Base-by-base conservation (phyloP, 2,797 vertebrate genomes). In the Anabacerthia variegaticeps region DNA sequence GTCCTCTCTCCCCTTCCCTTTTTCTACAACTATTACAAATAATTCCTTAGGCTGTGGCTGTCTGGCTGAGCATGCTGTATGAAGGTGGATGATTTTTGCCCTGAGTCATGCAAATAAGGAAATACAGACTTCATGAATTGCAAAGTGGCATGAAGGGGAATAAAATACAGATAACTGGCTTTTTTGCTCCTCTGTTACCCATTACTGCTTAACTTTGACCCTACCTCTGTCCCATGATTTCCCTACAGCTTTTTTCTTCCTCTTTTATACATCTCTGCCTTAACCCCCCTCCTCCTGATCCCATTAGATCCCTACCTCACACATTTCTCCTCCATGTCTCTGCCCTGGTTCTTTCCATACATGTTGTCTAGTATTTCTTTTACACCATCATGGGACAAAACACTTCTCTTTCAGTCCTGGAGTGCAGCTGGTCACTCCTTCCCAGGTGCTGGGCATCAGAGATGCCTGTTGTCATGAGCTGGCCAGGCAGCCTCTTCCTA, bases 401-500 rank as follows among this genome's bases (percentile, higher is more conserved):
- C 32, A 34, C 52, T 82, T 55, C 32, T 85, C 22, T 80, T 69
- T 72, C 37, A 76, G 51, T 61, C 17, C 48, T 65, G 22, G 39
- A 30, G 27, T 23, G 59, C 66, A 87, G 46, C 43, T 56, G 10
- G 2, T 56, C 18, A 5, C 41, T 54, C 41, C 46, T 67, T 65
- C n/a, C 36, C 34, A 8, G 46, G 14, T 63, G 22, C 73, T 75
- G 41, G 44, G 28, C 37, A 76, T 65, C 32, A 71, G 71, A 79
- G 59, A 34, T 0, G 2, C 61, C 65, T 88, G 28, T 69, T 10
- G 3, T n/a, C 21, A 14, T 27, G 59, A 55, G 18, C 0, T 72
- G 36, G 14, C 67, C 4, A 2, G 19, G 44, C 58, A 83, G 34
- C 37, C n/a, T 62, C 58, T 56, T 37, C 54, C 46, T 59, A 43